A percentile compares a stretch with the other conserved stretches of the same genome.
Conservation (phyloP, 2,113 vertebrate species). For the Glareola pratincola region DNA sequence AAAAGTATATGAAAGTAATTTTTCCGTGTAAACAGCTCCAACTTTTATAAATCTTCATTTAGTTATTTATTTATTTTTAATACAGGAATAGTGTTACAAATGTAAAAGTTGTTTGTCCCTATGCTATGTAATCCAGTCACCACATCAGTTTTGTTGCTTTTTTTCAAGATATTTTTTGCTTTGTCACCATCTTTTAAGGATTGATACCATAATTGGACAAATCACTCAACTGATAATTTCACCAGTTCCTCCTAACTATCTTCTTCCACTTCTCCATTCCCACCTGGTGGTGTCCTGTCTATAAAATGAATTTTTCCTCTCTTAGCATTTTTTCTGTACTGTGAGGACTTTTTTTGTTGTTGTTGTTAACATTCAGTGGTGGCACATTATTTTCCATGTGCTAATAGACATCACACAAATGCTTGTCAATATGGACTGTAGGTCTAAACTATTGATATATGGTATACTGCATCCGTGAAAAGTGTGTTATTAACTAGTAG, state of each 20-base stretch:
- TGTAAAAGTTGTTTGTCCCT: neutral
- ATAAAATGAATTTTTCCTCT: neutral
- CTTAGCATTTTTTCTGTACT: neutral
- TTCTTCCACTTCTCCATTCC: neutral
- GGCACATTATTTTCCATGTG: neutral
- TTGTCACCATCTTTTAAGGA: neutral
- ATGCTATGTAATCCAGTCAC: neutral
- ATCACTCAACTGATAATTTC: neutral
- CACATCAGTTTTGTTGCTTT: neutral
- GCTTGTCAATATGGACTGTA: neutral
- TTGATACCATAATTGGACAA: neutral
- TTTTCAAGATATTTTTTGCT: neutral
- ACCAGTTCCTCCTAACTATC: neutral
- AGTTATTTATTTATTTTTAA: neutral
- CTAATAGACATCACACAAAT: neutral
- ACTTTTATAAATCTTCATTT: neutral
- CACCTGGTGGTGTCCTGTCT: neutral
- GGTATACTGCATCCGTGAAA: neutral
- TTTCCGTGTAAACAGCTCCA: neutral
- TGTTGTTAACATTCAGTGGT: neutral
- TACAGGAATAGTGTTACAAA: neutral
- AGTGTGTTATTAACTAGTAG: neutral
- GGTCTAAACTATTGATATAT: neutral
- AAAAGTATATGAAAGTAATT: neutral
- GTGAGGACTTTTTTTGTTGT: neutral